Base-by-base conservation (phyloP, 2,888 invertebrate species). In the Drosophila siamana region DNA sequence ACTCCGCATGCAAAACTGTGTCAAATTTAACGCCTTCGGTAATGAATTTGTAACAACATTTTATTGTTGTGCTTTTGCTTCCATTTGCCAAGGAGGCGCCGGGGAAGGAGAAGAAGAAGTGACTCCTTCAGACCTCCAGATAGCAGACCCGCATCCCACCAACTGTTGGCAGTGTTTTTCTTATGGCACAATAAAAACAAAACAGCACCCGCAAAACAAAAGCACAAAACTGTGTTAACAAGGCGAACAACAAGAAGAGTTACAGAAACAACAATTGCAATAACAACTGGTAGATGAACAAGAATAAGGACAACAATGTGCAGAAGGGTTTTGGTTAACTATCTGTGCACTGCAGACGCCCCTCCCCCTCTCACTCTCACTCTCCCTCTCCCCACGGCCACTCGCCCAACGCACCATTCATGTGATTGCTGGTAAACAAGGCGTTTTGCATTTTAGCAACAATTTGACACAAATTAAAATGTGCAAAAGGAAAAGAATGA, bases 391-490 rank as follows among this genome's bases (percentile, higher is more conserved):
- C 15, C 8, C 26, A 30, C 57, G 46, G 22, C 40, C 36, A 13
- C 36, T 9, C 4, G 9, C 5, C n/a, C 11, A 15, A 40, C 57
- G 44, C 28, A 9, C 3, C 28, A n/a, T 33, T 33, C 33, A 33
- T 33, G 33, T 33, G 33, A 33, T 50, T 41, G 56, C 50, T 64
- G 69, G 74, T 65, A 74, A 76, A 85, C 88, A 85, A 85, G 86
- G 84, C 86, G 81, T 87, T 85, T 87, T 85, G 82, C 86, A 87
- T 83, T 83, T 83, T 83, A 86, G 82, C 75, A 86, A 86, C 86
- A 86, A 88, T 86, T 86, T 88, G 88, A 86, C 87, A 86, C 85
- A 86, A 88, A 88, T 86, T 88, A 86, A 88, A 86, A 83, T 85
- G 74, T 77, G 69, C 69, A 79, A 75, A 74, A 43, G 30, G 36